Evolutionary conservation across 1,140 invertebrate species (phyloP), one percentile per base, ranked within the genome.

Genomic region (Drosophila athabasca): DNA sequence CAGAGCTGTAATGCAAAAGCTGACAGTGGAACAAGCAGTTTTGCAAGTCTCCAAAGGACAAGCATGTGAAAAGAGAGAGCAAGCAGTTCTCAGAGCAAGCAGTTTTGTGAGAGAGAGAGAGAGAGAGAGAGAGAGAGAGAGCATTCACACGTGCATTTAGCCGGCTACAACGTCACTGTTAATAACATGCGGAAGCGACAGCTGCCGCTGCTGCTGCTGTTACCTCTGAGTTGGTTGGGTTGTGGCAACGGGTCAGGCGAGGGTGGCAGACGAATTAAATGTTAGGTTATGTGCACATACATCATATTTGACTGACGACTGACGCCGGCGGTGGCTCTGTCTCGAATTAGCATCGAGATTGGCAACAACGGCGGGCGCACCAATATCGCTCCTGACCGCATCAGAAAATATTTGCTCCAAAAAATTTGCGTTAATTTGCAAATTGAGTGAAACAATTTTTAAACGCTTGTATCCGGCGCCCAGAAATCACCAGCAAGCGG

Each of bases 151-250:
- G 35, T 39, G 35, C 35, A 35, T 39, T 31, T 66, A 29, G 76
- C 64, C 69, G 76, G 75, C 59, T 35, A 72, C 61, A 60, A 78
- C 76, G 75, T 78, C 76, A 78, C 61, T 78, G 73, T 76, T 66
- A 72, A 62, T 76, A 79, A 73, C 74, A 74, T 74, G 70, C 70
- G 51, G 65, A 75, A 66, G 53, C 76, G 51, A 35, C 54, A 26
- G 55, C 29, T 52, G 29, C 39, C 35, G 61, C 26, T 74, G 24
- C 24, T 24, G 24, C 4, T 24, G 5, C 24, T 19, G 44, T 55
- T 57, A 41, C 66, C 62, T 35, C 39, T 49, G 41, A 29, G 13
- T 22, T n/a, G 17, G 13, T 54, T 35, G 45, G 44, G 62, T 15
- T 60, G 45, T 60, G 45, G 22, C 8, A 64, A 60, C 46, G 64